Conservation (phyloP, 2,113 vertebrate species). For the Thalassarche chlororhynchos region DNA sequence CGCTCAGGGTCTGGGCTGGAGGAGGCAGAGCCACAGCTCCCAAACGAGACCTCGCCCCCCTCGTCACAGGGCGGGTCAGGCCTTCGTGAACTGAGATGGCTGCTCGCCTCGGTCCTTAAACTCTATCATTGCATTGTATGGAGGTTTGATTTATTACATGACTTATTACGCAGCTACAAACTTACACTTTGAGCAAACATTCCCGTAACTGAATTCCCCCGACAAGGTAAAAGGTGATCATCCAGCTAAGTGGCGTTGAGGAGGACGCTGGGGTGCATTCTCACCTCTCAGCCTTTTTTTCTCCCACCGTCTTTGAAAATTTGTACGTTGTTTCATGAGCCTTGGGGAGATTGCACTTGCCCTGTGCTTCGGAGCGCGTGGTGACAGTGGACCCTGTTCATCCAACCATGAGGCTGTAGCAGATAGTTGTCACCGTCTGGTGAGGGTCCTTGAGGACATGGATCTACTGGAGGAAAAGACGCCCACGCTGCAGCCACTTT, state of each 20-base stretch:
- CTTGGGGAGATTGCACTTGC: rapidly evolving
- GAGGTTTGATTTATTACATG: rapidly evolving
- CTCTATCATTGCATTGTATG: rapidly evolving
- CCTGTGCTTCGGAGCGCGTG: rapidly evolving
- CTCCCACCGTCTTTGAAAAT: neutral
- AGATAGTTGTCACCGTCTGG: neutral
- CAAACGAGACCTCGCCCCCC: rapidly evolving
- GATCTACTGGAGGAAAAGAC: neutral
- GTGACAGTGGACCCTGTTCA: no score
- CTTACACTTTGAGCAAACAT: neutral
- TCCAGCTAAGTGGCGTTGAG: rapidly evolving
- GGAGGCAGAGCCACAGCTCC: neutral
- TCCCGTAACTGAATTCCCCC: rapidly evolving
- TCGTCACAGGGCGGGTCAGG: rapidly evolving
- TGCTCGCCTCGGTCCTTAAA: neutral
- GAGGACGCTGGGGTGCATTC: neutral
- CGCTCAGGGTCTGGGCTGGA: neutral
- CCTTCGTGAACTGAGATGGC: rapidly evolving
- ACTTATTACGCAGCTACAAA: neutral
- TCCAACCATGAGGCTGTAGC: neutral
- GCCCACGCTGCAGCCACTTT: rapidly evolving
- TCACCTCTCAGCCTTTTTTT: neutral
- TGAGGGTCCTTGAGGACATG: neutral
- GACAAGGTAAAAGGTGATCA: rapidly evolving
- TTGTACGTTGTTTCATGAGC: rapidly evolving